These are phyloP conservation scores for Orthonevra nobilis DNA, from an alignment of 2,888 invertebrate species.

Conservation along the genomic window DNA sequence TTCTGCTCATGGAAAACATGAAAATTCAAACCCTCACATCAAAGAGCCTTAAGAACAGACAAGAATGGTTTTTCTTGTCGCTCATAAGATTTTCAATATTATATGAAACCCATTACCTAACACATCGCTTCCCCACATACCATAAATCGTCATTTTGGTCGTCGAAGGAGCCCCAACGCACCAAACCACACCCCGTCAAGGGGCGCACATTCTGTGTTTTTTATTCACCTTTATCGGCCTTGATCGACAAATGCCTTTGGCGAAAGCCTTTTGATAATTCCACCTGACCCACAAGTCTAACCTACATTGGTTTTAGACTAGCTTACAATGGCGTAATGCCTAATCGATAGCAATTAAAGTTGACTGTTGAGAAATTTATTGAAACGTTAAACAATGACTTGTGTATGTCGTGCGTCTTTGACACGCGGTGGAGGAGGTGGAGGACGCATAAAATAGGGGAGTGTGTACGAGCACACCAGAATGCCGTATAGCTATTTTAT, in stretches of 20 bases:
- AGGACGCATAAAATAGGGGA: too few relatives aligned
- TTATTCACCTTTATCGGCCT: background rate
- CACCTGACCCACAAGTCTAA: conserved; percentile 46
- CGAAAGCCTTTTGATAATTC: conserved; percentile 12
- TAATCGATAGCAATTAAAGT: conserved; percentile 49
- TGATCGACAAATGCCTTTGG: conserved; percentile 17
- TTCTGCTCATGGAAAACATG: background rate
- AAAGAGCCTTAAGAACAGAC: background rate
- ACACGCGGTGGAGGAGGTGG: too few relatives aligned
- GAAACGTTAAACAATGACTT: conserved; percentile 6
- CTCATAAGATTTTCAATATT: conserved; percentile 12
- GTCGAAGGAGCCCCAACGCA: background rate
- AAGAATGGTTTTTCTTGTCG: background rate
- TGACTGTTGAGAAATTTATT: conserved; percentile 26
- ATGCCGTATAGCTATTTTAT: too few relatives aligned
- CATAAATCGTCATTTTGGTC: too few relatives aligned
- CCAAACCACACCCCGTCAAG: background rate
- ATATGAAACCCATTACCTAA: conserved; percentile 6
- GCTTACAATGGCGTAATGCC: conserved; percentile 35
- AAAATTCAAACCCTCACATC: background rate
- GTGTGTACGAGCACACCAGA: too few relatives aligned
- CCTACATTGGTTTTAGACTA: conserved; percentile 34
- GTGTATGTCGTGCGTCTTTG: background rate
- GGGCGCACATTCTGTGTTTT: conserved; percentile 9
- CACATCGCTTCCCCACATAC: too few relatives aligned